These are phyloP conservation scores for Kryphioiulus occultus DNA, from an alignment of 2,888 invertebrate genomes.

Conservation along the genomic window DNA sequence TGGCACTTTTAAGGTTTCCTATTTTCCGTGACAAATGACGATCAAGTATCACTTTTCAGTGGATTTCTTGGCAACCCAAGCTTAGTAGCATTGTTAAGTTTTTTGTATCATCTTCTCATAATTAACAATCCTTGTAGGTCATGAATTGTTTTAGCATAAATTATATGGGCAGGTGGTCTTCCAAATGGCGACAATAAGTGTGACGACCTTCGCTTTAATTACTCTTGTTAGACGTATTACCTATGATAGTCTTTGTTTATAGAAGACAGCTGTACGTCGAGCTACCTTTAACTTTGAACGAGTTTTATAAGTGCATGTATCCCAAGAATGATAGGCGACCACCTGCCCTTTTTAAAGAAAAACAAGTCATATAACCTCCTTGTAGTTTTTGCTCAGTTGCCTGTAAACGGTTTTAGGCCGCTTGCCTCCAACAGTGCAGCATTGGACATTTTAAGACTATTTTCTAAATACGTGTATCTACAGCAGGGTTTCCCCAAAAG, in stretches of 20 bases:
- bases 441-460: background rate
- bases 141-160: slow-evolving; percentile 4
- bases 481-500: too few relatives aligned
- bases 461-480: too few relatives aligned
- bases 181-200: background rate
- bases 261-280: background rate
- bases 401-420: background rate
- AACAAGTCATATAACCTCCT: background rate
- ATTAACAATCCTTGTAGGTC: background rate
- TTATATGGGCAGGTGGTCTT: slow-evolving; percentile 19
- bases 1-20: background rate
- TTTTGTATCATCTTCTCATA: background rate
- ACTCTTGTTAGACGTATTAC: background rate
- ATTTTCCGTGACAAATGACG: background rate
- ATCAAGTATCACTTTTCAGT: background rate
- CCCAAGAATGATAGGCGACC: too few relatives aligned
- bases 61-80: background rate
- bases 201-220: slow-evolving; percentile 7
- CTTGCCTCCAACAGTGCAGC: background rate
- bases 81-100: background rate
- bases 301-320: background rate
- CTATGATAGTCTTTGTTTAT: background rate
- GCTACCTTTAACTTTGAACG: background rate
- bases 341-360: background rate
- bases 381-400: background rate